Conservation (phyloP, 2,888 invertebrate species). For the Rosalia funebris region DNA sequence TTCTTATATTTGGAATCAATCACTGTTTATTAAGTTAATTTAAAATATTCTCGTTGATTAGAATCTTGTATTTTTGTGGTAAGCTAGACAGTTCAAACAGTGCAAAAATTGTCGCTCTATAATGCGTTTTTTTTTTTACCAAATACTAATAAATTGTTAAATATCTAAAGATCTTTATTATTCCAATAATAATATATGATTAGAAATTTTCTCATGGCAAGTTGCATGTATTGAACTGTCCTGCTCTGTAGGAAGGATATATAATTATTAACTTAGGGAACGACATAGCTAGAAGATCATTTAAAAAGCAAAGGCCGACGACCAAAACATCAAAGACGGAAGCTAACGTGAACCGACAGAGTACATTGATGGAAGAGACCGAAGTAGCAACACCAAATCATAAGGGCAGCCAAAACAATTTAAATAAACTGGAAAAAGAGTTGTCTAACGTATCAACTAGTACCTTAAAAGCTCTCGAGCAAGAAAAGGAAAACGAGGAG, state of each 20-base stretch:
- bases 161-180: not conserved
- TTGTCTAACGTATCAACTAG: slow-evolving; percentile 54
- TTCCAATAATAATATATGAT: too few species aligned
- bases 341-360: slow-evolving; percentile 58
- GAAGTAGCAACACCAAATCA: slow-evolving; percentile 50
- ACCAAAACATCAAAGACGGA: slow-evolving; percentile 63
- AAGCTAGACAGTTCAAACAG: not conserved
- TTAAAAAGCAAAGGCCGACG: slow-evolving; percentile 66
- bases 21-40: too few species aligned
- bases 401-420: slow-evolving; percentile 49
- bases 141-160: not conserved
- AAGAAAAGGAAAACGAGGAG: slow-evolving; percentile 39
- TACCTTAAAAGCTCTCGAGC: slow-evolving; percentile 49
- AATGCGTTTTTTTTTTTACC: too few species aligned
- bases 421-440: slow-evolving; percentile 61
- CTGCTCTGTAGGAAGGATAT: slow-evolving; percentile 17
- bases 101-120: not conserved
- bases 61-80: too few species aligned
- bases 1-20: too few species aligned
- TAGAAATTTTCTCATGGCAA: too few species aligned
- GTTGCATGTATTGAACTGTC: not conserved
- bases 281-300: slow-evolving; percentile 83
- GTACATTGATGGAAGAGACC: slow-evolving; percentile 59
- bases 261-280: slow-evolving; percentile 60
- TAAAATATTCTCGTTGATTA: too few species aligned